Evolutionary conservation across 2,888 invertebrate species (phyloP), one percentile per base, ranked within the genome.

Genomic region (Biston betularia): DNA sequence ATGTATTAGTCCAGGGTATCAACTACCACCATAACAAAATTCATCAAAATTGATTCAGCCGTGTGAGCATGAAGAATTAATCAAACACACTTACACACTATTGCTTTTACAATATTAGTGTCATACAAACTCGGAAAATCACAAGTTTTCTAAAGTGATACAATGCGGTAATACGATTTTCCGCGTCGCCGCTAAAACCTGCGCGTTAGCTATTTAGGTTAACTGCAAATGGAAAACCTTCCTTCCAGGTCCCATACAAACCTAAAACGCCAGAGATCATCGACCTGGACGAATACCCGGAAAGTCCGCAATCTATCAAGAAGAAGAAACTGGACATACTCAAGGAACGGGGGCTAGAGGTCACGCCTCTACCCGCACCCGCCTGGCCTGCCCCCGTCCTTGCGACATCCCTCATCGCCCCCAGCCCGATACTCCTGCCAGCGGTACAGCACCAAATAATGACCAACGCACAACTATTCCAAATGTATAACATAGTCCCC

Each of bases 311-410:
- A 63, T 82, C 85, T 0, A 80, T 90, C 12, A 95, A 96, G 71
- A 96, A 96, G 86, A 95, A 96, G 71, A 97, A 96, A 79, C 89
- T 97, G 8, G 97, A 97, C 74, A 96, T 97, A 50, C 89, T 97
- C 46, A 96, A 96, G 65, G 96, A 97, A 77, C 95, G 96, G 12
- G 97, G 97, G 0, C 87, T 97, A 5, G 97, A 97, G 81, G 97
- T 97, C 1, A 97, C 97, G 0, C 95, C 97, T 0, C 94, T 97
- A 0, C 90, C 94, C 15, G 68, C 80, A 34, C 86, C 90, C 38
- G 84, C 72, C 40, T 82, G 83, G 87, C 74, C 68, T 57, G 57
- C 68, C 12, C 75, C 76, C 11, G 49, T 70, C 6, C 24, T 67
- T 24, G 54, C 63, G 6, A 67, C 70, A 62, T 80, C 77, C 0